Conservation (phyloP, 1,140 invertebrate genomes). For the Bursaphelenchus mucronatus region DNA sequence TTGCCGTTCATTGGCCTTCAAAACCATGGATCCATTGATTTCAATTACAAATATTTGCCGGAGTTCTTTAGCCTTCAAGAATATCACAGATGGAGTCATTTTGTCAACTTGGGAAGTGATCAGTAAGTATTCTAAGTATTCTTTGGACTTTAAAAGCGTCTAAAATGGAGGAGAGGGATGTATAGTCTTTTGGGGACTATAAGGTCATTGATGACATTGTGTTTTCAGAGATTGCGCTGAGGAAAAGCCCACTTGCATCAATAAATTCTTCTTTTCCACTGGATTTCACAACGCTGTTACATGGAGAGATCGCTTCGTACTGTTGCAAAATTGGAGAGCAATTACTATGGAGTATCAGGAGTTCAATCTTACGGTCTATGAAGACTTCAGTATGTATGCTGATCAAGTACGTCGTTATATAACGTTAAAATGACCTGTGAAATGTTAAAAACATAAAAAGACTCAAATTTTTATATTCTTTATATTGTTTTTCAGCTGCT, state of each 20-base stretch:
- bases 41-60: conserved; percentile 58
- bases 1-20: conserved; percentile 57
- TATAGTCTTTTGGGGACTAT: not conserved
- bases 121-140: conserved; percentile 45
- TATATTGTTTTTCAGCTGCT: conserved; percentile 58
- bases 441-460: not conserved
- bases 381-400: conserved; percentile 60
- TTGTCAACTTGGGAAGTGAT: conserved; percentile 51
- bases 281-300: conserved; percentile 58
- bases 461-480: conserved; percentile 14
- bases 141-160: not conserved
- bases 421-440: not conserved
- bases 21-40: conserved; percentile 56
- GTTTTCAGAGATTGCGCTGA: conserved; percentile 51
- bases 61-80: conserved; percentile 55
- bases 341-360: conserved; percentile 54
- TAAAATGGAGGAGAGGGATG: not conserved
- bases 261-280: conserved; percentile 61
- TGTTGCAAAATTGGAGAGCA: conserved; percentile 54
- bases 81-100: conserved; percentile 59
- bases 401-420: conserved; percentile 42
- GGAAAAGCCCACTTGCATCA: conserved; percentile 52
- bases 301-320: conserved; percentile 52
- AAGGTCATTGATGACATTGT: not conserved
- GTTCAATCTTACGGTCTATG: conserved; percentile 58